Base-by-base conservation (phyloP, 1,140 invertebrate genomes). In the Planococcus citri region DNA sequence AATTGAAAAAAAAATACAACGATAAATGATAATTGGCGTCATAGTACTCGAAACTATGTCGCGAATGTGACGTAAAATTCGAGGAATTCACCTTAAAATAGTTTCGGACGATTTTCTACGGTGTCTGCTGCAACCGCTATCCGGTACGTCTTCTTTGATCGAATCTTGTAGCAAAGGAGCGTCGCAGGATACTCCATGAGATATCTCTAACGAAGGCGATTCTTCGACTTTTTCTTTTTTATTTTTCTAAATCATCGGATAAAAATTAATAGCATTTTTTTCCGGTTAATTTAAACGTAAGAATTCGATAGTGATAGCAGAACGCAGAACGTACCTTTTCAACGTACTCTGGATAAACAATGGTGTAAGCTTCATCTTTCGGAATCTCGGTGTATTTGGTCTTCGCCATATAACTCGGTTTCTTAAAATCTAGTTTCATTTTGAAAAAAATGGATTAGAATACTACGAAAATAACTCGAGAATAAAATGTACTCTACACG, bases 81-180 rank as follows among this genome's bases (percentile, higher is more conserved):
- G 29, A 12, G 29, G 29, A 33, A 33, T 33, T 33, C 4, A 64
- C 60, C 60, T 64, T 25, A 64, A 27, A 64, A 64, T 64, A 9
- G 60, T 64, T 24, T 64, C 60, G 22, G 60, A 64, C 3, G 60
- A 64, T 64, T 64, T 64, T 64, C 60, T 64, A 10, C 60, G 60
- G 24, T 64, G 60, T 25, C 60, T 24, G 25, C 17, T 10, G 25
- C 60, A 64, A 25, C 22, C 20, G 22, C 9, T 17, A 21, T 20
- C 10, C 3, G 60, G 20, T 4, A 20, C 17, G 22, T 64, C 25
- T 22, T 64, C 60, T 10, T 64, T 64, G 25, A 64, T 21, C 2
- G 60, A 64, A 64, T 64, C 60, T 25, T 64, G 60, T 2, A 64
- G 21, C 22, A 64, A 64, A 27, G 60, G 60, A 9, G 60, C 60